These are phyloP conservation scores for Drosophila paulistorum DNA, from an alignment of 1,140 invertebrate species.

Conservation along the genomic window DNA sequence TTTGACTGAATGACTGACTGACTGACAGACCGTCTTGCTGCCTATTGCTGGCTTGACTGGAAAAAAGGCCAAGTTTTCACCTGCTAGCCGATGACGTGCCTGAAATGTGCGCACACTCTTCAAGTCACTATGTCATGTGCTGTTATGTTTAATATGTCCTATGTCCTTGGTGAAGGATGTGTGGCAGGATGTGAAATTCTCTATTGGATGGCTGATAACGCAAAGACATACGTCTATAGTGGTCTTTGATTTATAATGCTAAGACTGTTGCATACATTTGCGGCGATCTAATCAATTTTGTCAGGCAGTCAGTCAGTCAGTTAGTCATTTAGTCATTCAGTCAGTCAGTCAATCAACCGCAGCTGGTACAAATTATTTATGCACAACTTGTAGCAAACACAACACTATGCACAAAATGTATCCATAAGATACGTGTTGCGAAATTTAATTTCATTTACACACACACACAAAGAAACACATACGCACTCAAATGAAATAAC, in stretches of 20 bases:
- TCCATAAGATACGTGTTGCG: conserved; percentile 53
- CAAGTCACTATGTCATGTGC: conserved; percentile 33
- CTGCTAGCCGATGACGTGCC: conserved; percentile 65
- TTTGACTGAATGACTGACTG: conserved; percentile 23
- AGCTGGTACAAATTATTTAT: conserved; percentile 63
- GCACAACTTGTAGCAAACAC: conserved; percentile 55
- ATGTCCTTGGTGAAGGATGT: conserved; percentile 51
- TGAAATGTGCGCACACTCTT: conserved; percentile 64
- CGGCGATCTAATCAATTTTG: conserved; percentile 36
- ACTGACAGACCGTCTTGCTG: conserved; percentile 8
- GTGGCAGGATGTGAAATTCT: conserved; percentile 32
- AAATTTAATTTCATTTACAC: conserved; percentile 43
- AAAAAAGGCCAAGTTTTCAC: background rate
- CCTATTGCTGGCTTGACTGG: background rate
- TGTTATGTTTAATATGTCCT: conserved; percentile 60
- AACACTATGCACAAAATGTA: conserved; percentile 39
- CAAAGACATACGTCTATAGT: conserved; percentile 7
- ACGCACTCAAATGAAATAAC: conserved; percentile 17
- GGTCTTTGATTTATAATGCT: conserved; percentile 26
- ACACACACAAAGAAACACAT: conserved; percentile 13
- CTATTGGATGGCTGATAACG: conserved; percentile 1
- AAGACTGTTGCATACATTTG: conserved; percentile 12
- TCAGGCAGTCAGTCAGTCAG: conserved; percentile 19
- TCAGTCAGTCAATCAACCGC: conserved; percentile 50
- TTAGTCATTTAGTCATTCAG: conserved; percentile 9